Evolutionary conservation across 1,140 invertebrate genomes (phyloP), one percentile per base, ranked within the genome.

Genomic region (Varroa destructor): DNA sequence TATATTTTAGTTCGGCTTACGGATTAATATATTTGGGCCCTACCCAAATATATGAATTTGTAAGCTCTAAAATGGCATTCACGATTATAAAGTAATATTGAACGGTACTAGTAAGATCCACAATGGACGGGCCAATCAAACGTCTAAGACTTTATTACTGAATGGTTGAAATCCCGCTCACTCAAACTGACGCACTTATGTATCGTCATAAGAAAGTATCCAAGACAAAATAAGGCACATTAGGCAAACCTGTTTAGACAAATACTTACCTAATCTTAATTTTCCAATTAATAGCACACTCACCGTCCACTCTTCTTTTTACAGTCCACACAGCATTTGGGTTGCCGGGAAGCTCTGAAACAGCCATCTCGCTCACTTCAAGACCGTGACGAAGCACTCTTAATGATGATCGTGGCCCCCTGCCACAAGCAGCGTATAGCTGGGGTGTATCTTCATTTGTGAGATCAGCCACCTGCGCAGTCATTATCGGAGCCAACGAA

Each of bases 311-410:
- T 80, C 92, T 87, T 78, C 89, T 86, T 80, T 97, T 95, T 0
- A 99, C 95, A 51, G 97, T 99, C 97, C 97, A 99, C 5, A 99
- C 97, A 77, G 95, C 95, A 83, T 97, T 99, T 8, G 97, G 97
- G 80, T 95, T 98, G 79, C 95, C 95, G 12, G 97, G 97, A 74
- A 99, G 81, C 81, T 99, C 96, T 64, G 94, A 98, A 2, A 99
- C 94, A 76, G 96, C 97, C 96, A 99, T 99, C 82, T 99, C 97
- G 0, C 37, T 76, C 75, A 82, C 81, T 84, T 99, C 96, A 12
- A 99, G 82, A 77, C 97, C 97, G 81, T 99, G 97, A 57, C 96
- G 85, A 1, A 99, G 81, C 0, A 99, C 91, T 77, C 94, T 81
- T 1, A 99, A 77, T 0, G 93, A 89, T 0, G 94, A 98, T 71